Evolutionary conservation across 2,113 vertebrate species (phyloP).

Genomic region (Bettongia penicillata): DNA sequence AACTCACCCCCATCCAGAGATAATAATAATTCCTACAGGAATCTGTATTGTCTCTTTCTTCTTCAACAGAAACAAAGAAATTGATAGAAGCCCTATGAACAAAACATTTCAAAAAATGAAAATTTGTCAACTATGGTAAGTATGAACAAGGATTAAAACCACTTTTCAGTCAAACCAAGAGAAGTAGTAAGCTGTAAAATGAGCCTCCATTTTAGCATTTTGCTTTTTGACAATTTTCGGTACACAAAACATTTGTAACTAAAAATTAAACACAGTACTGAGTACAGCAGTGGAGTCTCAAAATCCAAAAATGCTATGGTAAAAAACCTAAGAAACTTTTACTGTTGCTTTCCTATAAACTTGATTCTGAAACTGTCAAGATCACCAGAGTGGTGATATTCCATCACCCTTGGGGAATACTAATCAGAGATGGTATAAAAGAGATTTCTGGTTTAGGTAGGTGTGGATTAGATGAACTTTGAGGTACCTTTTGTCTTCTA

Average conservation of each 20-base stretch:
- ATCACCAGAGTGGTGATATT: neutral
- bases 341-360: neutral
- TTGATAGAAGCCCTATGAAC: slow-evolving; percentile 90
- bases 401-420: neutral
- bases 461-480: neutral
- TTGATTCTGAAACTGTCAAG: neutral
- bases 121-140: neutral
- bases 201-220: neutral
- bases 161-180: neutral
- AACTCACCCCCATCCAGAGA: slow-evolving; percentile 97
- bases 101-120: slow-evolving; percentile 43
- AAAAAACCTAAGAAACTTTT: neutral
- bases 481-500: neutral
- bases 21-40: slow-evolving; percentile 86
- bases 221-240: neutral
- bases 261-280: neutral
- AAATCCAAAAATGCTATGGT: neutral
- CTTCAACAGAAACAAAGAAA: slow-evolving; percentile 92
- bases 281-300: neutral
- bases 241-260: neutral
- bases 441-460: neutral
- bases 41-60: slow-evolving; percentile 87
- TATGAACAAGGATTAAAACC: neutral
- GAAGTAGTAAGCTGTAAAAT: neutral
- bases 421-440: neutral